These are phyloP conservation scores for Metridium senile DNA, from an alignment of 92 coral and sea anemone genomes.

Conservation along the genomic window DNA sequence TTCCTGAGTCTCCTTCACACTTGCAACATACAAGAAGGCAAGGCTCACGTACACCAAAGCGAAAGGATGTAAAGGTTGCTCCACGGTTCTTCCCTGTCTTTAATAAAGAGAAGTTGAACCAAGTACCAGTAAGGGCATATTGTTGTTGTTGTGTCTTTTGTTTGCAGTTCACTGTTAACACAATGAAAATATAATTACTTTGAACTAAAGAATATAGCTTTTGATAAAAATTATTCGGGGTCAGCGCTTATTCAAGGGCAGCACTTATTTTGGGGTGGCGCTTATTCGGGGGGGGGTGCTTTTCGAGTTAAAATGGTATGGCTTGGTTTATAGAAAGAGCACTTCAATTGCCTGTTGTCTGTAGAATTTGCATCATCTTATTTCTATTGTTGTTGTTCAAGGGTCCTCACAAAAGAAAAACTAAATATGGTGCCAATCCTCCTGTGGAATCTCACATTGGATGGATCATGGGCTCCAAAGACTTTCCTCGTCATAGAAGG, in stretches of 20 bases:
- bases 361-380: no score
- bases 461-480: conserved; percentile 90
- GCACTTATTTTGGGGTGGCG: no score
- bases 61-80: conserved; percentile 90
- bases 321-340: no score
- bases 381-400: conserved; percentile 19
- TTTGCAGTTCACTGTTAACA: not conserved
- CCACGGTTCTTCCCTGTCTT: conserved; percentile 95
- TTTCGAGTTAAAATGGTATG: no score
- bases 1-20: conserved; percentile 71
- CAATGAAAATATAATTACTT: no score
- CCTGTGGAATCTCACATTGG: conserved; percentile 99
- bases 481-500: conserved; percentile 84
- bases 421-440: conserved; percentile 93
- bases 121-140: conserved; percentile 41
- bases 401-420: conserved; percentile 98
- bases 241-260: no score
- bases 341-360: no score
- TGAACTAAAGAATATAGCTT: no score
- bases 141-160: not conserved
- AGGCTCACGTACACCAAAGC: conserved; percentile 97
- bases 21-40: conserved; percentile 61
- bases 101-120: conserved; percentile 82
- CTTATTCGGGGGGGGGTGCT: no score
- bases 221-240: no score